Evolutionary conservation across 64 coral and sea anemone species (phyloP), one percentile per base, ranked within the genome.

Genomic region (Montipora sp.): DNA sequence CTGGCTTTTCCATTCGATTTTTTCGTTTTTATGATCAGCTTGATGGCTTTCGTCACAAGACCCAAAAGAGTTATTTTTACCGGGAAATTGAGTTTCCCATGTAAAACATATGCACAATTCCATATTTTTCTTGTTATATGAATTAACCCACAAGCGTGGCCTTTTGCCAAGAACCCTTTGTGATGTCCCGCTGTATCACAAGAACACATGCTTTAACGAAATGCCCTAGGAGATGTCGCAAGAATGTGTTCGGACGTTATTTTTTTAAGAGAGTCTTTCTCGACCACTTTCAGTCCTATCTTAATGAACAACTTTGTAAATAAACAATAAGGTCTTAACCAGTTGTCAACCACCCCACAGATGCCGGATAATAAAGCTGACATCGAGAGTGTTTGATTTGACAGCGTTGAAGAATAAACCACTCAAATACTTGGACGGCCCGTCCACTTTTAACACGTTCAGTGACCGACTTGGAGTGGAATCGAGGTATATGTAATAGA

Each of bases 221-320:
- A 57, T 36, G 36, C 36, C 36, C 36, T 36, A 36, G 36, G 36
- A 36, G 36, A 36, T 36, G 36, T 36, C 36, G 36, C 36, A 36
- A 36, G 36, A 36, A 36, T 36, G 36, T 36, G 36, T 36, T 36
- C 36, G 36, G 36, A 36, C 36, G 36, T 36, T 36, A 2, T 36
- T 36, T 36, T 36, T 36, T 36, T 36, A 36, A 36, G 36, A 36
- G 36, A 36, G 36, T 36, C 22, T 85, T 85, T 72, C 47, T n/a
- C 16, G 15, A 44, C 16, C 14, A 50, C 11, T 63, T 5, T 5
- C 16, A 7, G 47, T n/a, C 82, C 8, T 85, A 85, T 71, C 82
- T 85, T 83, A 85, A 85, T 85, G 61, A 49, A 27, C 82, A 85
- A 72, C 27, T 85, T 85, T 84, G 67, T 48, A 69, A 84, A 85